Conservation (phyloP, 2,113 vertebrate species). For the Morone saxatilis region DNA sequence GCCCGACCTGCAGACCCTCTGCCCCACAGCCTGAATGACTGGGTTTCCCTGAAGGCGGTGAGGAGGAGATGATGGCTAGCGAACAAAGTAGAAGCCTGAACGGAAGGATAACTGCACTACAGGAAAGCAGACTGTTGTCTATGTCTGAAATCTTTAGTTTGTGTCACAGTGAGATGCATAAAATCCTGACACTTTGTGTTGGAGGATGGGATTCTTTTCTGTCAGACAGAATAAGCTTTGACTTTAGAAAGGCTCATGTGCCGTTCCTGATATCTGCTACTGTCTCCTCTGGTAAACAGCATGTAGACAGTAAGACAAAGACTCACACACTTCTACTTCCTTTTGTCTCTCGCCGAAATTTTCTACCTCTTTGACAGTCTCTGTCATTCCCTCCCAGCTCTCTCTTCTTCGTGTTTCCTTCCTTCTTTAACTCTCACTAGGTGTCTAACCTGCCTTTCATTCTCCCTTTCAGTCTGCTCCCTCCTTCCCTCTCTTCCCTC, state of each 20-base stretch:
- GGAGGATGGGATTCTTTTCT: slow-evolving; percentile 51
- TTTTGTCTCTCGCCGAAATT: slow-evolving; percentile 58
- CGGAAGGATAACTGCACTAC: slow-evolving; percentile 30
- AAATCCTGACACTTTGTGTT: slow-evolving; percentile 55
- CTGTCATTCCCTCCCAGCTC: slow-evolving; percentile 55
- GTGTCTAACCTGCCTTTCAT: slow-evolving; percentile 75
- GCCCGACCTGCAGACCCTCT: slow-evolving; percentile 49
- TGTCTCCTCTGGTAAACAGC: slow-evolving; percentile 65
- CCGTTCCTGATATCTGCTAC: slow-evolving; percentile 56
- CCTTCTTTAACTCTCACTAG: slow-evolving; percentile 70
- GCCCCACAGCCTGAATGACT: slow-evolving; percentile 58
- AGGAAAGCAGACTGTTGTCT: slow-evolving; percentile 23
- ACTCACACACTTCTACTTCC: slow-evolving; percentile 35
- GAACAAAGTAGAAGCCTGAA: slow-evolving; percentile 36
- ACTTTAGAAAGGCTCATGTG: slow-evolving; percentile 53
- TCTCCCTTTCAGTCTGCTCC: slow-evolving; percentile 53
- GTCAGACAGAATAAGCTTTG: slow-evolving; percentile 56
- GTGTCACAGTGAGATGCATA: slow-evolving; percentile 43
- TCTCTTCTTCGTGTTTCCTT: slow-evolving; percentile 41
- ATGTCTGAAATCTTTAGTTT: slow-evolving; percentile 52
- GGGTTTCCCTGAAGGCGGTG: slow-evolving; percentile 21
- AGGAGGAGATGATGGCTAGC: slow-evolving; percentile 33
- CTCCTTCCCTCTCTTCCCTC: slow-evolving; percentile 60
- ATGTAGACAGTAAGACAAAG: slow-evolving; percentile 69
- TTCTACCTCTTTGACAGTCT: slow-evolving; percentile 55